Evolutionary conservation across 2,888 invertebrate species (phyloP), one percentile per base, ranked within the genome.

Genomic region (Phasia obesa): DNA sequence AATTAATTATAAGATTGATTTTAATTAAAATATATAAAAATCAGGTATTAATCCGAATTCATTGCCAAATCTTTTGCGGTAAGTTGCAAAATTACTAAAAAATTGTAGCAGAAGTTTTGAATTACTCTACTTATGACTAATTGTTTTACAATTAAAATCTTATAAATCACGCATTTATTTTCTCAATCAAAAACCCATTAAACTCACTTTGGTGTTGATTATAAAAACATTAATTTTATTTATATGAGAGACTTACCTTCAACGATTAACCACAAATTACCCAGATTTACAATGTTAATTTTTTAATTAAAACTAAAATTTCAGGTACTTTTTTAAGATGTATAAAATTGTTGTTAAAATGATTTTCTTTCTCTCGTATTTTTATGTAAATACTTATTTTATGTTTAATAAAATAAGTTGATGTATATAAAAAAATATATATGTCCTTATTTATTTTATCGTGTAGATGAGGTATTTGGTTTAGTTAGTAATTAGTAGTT

Each of bases 221-320:
- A 25, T 44, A 59, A 62, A 44, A 44, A n/a, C 13, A 64, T n/a
- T n/a, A n/a, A 44, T n/a, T 17, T n/a, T 60, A 69, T 27, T 38
- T 11, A 44, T 13, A 9, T 21, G 1, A 11, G 1, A 17, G 31
- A 87, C 89, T 88, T 86, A 89, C 89, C 89, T 90, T 85, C 87
- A 53, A 89, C 77, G 74, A 89, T 86, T 86, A 88, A 86, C 90
- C 90, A 90, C 88, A 90, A 86, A 81, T 90, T 89, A 88, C 90
- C 89, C 89, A 89, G 89, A 86, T 87, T 89, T 86, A 87, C 86
- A 86, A 85, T 84, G 64, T 81, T 23, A 2, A 76, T 53, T 15
- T 60, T 3, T 62, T 19, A 19, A 49, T 73, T 79, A 71, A 49
- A 57, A 57, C 35, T 71, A 83, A 74, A 76, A 71, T 60, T 79